phyloP scores from a whole-genome alignment of 2,797 vertebrate species.

The Propithecus deckenii region DNA sequence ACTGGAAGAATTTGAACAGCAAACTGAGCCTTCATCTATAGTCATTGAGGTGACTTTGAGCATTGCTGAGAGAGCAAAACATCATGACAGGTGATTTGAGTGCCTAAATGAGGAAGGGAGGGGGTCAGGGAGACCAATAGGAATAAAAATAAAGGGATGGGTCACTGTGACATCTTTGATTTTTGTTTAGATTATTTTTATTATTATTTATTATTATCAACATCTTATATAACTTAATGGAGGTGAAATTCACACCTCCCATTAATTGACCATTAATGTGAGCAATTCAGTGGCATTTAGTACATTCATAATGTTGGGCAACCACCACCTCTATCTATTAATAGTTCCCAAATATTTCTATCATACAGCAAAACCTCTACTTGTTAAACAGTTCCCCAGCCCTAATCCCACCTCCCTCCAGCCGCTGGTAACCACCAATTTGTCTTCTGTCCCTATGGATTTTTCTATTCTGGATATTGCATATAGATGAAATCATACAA shows the following conservation, averaged over 20 bases:
- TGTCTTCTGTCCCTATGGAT: neutral
- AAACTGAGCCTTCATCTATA: neutral
- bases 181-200: neutral
- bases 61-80: neutral
- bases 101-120: neutral
- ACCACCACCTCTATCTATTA: neutral
- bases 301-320: neutral
- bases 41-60: neutral
- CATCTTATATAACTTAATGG: neutral
- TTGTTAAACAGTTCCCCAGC: neutral
- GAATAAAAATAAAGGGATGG: neutral
- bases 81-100: neutral
- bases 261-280: neutral
- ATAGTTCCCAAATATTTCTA: neutral
- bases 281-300: neutral
- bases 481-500: neutral
- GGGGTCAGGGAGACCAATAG: neutral
- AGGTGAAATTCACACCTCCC: neutral
- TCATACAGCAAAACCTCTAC: neutral
- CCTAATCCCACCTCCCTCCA: neutral
- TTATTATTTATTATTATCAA: neutral
- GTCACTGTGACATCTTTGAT: neutral
- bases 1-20: neutral
- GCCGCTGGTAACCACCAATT: neutral
- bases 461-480: neutral